Evolutionary conservation across 2,797 vertebrate species (phyloP).

Genomic region (Eulemur coronatus): DNA sequence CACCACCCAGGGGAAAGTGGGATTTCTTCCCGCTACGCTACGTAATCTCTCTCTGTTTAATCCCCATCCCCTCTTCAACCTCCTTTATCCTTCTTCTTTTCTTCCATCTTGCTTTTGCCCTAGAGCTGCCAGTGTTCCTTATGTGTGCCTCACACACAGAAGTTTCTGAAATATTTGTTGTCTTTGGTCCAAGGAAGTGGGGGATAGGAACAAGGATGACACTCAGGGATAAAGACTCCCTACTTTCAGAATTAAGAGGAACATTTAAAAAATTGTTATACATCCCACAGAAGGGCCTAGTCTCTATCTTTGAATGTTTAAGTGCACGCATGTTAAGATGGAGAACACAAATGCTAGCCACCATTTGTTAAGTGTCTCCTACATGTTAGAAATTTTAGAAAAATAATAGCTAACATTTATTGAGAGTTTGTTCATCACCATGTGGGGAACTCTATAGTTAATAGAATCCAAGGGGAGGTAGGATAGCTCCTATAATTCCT

Average conservation of each 20-base stretch:
- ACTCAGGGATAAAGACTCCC: background rate
- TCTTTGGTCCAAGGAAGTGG: background rate
- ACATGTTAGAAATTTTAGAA: background rate
- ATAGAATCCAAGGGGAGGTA: background rate
- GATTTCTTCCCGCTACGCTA: background rate
- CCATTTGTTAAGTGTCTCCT: background rate
- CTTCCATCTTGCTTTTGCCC: background rate
- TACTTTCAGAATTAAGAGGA: background rate
- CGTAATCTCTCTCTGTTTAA: background rate
- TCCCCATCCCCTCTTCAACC: background rate
- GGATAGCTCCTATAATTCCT: background rate
- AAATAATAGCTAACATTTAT: background rate
- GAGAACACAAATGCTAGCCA: background rate
- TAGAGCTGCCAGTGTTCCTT: background rate
- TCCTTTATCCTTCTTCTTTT: background rate
- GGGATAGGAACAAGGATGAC: background rate
- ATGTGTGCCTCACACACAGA: background rate
- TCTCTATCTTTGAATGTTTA: background rate
- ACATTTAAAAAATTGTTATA: background rate
- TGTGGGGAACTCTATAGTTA: background rate
- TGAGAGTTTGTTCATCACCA: background rate
- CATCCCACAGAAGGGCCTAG: background rate
- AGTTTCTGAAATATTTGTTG: background rate
- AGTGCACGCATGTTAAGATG: background rate
- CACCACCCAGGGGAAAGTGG: accelerated